Percentiles rank a stretch among this genome's conserved stretches.
Evolutionary conservation across 2,113 vertebrate species (phyloP).

Genomic region (Vimba vimba): DNA sequence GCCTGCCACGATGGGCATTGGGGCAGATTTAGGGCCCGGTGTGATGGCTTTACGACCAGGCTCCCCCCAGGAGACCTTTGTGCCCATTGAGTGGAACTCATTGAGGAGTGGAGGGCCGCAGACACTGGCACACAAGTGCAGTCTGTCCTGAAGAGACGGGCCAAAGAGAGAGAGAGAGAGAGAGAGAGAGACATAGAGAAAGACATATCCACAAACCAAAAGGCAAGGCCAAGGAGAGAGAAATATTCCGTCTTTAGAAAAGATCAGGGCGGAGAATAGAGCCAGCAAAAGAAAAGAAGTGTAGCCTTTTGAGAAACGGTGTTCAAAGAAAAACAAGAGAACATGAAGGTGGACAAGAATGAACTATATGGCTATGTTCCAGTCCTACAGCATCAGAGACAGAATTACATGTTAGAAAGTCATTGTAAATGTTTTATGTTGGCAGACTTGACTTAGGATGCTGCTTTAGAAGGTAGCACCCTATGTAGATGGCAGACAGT

Average conservation of each 20-base stretch:
- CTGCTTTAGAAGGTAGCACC: no score
- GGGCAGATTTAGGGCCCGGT: conserved; percentile 68
- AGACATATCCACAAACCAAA: background rate
- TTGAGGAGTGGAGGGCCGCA: conserved; percentile 64
- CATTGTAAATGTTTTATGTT: no score
- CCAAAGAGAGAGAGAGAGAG: conserved; percentile 21
- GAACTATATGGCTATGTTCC: background rate
- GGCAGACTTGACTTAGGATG: no score
- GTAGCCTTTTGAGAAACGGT: background rate
- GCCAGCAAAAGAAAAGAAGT: background rate
- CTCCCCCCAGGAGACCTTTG: conserved; percentile 67
- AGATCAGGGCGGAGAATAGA: background rate
- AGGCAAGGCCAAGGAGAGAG: background rate
- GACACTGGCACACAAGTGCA: conserved; percentile 8
- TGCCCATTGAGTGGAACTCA: conserved; percentile 72
- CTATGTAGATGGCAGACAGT: no score
- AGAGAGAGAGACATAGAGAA: conserved; percentile 7
- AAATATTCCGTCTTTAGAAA: background rate
- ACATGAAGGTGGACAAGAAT: background rate
- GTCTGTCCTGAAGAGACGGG: conserved; percentile 27
- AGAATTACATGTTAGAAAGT: background rate
- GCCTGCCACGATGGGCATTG: conserved; percentile 45
- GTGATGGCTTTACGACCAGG: conserved; percentile 70
- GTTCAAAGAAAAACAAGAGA: background rate
- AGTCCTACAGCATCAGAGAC: background rate